Base-by-base conservation (phyloP, 92 coral and sea anemone species). In the Siderastrea radians region DNA sequence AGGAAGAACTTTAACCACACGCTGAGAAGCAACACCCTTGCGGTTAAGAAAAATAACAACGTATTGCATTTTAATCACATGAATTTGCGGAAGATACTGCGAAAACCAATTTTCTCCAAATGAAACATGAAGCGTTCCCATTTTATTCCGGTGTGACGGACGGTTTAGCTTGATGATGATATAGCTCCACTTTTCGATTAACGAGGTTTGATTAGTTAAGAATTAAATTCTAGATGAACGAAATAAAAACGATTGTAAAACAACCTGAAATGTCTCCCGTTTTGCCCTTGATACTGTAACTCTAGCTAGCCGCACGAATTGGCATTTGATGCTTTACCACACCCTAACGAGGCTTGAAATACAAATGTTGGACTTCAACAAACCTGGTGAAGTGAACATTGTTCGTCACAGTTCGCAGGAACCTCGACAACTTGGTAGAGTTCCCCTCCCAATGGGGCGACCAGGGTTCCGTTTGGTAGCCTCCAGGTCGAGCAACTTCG, bases 351-450 rank as follows among this genome's bases (percentile, higher is more conserved):
- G n/a, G 49, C 7, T n/a, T 12, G 26, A 55, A 19, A 68, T 46
- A 45, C 17, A 55, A 48, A 48, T 17, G 49, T 65, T 69, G 7
- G 52, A 8, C 11, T 17, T 11, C 7, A 47, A 67, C 54, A 52
- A 77, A 86, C 98, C 92, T 93, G 93, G 49, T 65, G 81, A n/a
- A 80, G 45, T 10, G 96, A 81, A 14, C 98, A 95, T 7, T 90
- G 93, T n/a, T 95, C 96, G 72, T 89, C 95, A 53, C 98, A 95
- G 50, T 88, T 92, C 38, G 96, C 72, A 1, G 98, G 98, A 48
- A 95, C 86, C 76, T 95, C 98, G 51, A 95, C 89, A 3, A 95
- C 98, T 91, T 95, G 98, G 83, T 95, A 95, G 5, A 95, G 91
- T 52, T 95, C 98, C 2, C 98, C 96, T 3, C 98, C 98, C 72